A percentile compares a stretch with the other conserved stretches of the same genome.
These are phyloP conservation scores for Balearica regulorum DNA, from an alignment of 2,797 vertebrate genomes.

Conservation along the genomic window DNA sequence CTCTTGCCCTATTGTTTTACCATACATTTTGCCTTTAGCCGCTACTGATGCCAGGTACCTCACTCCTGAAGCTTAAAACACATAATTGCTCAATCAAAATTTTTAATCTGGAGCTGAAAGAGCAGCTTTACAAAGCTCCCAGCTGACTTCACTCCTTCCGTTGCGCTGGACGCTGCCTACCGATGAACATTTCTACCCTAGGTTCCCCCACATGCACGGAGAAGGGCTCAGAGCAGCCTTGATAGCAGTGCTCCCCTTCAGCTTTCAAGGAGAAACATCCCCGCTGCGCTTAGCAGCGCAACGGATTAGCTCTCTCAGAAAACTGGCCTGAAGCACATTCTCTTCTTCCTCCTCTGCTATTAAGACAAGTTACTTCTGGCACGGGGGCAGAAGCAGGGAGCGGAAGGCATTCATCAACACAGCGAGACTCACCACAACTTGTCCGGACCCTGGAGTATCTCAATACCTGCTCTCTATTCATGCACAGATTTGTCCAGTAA, in stretches of 20 bases:
- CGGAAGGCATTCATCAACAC: not conserved
- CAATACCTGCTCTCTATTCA: not conserved
- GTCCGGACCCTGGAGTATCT: not conserved
- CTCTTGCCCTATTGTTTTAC: not conserved
- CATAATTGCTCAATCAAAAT: fast-evolving
- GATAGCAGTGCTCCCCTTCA: not conserved
- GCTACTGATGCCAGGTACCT: not conserved
- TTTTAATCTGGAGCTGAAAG: not conserved
- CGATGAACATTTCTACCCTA: not conserved
- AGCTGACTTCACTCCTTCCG: not conserved
- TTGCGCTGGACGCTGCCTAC: fast-evolving
- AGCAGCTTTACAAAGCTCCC: not conserved
- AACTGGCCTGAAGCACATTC: not conserved
- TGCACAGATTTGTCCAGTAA: not conserved
- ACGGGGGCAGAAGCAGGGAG: not conserved
- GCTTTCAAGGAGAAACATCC: not conserved
- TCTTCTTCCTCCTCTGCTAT: not conserved
- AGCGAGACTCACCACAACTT: not conserved
- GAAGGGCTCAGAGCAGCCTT: not conserved
- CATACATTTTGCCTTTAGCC: not conserved
- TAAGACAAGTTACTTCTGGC: not conserved
- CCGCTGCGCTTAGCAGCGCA: not conserved
- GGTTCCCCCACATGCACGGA: not conserved
- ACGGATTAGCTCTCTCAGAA: not conserved
- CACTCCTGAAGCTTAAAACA: not conserved